phyloP scores from a whole-genome alignment of 2,113 vertebrate genomes.

The Eupsittula cactorum region DNA sequence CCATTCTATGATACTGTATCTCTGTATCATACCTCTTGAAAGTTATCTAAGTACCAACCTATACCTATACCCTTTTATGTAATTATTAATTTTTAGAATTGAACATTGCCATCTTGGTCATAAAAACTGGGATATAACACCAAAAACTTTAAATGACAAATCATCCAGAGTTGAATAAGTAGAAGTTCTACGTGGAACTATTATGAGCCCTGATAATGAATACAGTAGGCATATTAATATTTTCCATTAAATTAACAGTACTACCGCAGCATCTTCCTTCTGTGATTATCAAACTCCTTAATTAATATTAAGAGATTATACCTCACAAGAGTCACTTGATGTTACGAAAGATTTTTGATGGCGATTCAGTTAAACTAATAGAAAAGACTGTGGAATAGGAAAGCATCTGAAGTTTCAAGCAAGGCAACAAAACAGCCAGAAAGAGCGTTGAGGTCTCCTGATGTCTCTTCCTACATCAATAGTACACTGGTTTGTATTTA shows the following conservation, averaged over 20 bases:
- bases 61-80: neutral
- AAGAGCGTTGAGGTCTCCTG: neutral
- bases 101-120: neutral
- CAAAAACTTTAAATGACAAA: neutral
- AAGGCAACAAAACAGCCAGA: neutral
- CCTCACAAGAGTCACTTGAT: neutral
- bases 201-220: neutral
- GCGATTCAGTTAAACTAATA: neutral
- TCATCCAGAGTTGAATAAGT: neutral
- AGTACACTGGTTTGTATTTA: neutral
- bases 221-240: neutral
- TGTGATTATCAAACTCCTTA: neutral
- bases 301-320: neutral
- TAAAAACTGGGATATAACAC: neutral
- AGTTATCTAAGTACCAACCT: neutral
- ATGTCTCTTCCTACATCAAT: neutral
- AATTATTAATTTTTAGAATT: neutral
- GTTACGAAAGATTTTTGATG: neutral
- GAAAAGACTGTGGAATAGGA: neutral
- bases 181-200: neutral
- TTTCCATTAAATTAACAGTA: neutral
- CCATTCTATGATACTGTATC: neutral
- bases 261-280: neutral
- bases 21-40: neutral
- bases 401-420: neutral